These are phyloP conservation scores for Styela plicata DNA, from an alignment of 23 tunicate genomes.

Conservation along the genomic window DNA sequence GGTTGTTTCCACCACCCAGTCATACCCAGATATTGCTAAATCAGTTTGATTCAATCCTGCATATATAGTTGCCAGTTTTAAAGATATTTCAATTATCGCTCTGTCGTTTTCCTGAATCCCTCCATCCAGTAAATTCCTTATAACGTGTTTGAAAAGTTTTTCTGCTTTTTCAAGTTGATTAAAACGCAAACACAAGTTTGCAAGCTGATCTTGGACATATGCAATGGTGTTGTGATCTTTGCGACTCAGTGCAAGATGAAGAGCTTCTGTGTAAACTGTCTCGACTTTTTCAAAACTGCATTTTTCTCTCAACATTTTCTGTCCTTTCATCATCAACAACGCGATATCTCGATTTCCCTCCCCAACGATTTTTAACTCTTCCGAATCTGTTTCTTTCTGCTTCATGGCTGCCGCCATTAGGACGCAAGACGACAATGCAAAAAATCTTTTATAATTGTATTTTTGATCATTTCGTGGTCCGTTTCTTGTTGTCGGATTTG, in stretches of 20 bases:
- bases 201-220: slow-evolving; percentile 71
- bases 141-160: slow-evolving; percentile 35
- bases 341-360: not conserved
- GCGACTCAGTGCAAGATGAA: slow-evolving; percentile 52
- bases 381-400: not conserved
- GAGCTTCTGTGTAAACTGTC: slow-evolving; percentile 31
- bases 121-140: slow-evolving; percentile 43
- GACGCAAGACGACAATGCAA: not conserved
- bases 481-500: too few relatives aligned
- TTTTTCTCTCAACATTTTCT: not conserved
- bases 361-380: not conserved
- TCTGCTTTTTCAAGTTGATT: slow-evolving; percentile 59
- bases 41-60: slow-evolving; percentile 46
- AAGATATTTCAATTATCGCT: slow-evolving; percentile 55
- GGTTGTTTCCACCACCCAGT: slow-evolving; percentile 41
- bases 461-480: too few relatives aligned
- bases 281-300: slow-evolving; percentile 23
- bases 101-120: slow-evolving; percentile 55
- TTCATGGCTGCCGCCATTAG: not conserved
- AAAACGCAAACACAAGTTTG: slow-evolving; percentile 47
- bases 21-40: slow-evolving; percentile 62
- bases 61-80: slow-evolving; percentile 81
- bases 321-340: not conserved
- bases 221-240: slow-evolving; percentile 35
- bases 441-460: too few relatives aligned